A percentile compares a stretch with the other conserved stretches of the same genome.
These are phyloP conservation scores for Acleris laterana DNA, from an alignment of 2,888 invertebrate genomes.

Conservation along the genomic window DNA sequence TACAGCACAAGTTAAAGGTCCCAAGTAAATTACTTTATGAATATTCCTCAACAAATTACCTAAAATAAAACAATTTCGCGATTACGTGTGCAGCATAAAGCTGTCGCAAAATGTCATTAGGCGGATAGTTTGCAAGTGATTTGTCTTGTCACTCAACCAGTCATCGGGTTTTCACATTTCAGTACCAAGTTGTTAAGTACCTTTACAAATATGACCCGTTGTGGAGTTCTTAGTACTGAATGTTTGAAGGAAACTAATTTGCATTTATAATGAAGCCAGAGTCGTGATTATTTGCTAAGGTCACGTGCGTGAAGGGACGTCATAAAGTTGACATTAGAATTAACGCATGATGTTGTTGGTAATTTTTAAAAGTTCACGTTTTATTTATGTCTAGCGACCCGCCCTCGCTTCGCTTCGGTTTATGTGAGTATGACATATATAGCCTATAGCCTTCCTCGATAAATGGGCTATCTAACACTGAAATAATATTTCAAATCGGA, in stretches of 20 bases:
- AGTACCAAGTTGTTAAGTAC: too few species aligned
- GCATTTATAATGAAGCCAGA: conserved; percentile 68
- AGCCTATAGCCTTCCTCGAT: too few species aligned
- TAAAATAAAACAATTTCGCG: conserved; percentile 44
- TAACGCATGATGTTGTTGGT: too few species aligned
- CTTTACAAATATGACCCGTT: too few species aligned
- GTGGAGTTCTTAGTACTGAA: conserved; percentile 46
- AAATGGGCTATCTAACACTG: too few species aligned
- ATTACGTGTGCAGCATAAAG: conserved; percentile 68
- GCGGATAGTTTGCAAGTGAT: conserved; percentile 61
- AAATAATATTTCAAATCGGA: too few species aligned
- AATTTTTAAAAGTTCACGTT: too few species aligned
- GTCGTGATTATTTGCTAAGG: conserved; percentile 39
- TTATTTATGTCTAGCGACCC: too few species aligned
- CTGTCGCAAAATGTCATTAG: conserved; percentile 67
- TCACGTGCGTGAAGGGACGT: too few species aligned
- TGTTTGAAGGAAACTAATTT: conserved; percentile 66
- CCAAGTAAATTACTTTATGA: conserved; percentile 5
- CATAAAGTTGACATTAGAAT: too few species aligned
- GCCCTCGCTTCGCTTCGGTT: too few species aligned
- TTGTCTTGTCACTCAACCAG: conserved; percentile 71
- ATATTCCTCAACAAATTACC: conserved; percentile 31
- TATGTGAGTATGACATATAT: too few species aligned
- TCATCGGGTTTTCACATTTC: conserved; percentile 51
- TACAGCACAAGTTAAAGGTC: background rate